These are phyloP conservation scores for Stomatorhinus walkeri DNA, from an alignment of 2,797 vertebrate genomes.

Conservation along the genomic window DNA sequence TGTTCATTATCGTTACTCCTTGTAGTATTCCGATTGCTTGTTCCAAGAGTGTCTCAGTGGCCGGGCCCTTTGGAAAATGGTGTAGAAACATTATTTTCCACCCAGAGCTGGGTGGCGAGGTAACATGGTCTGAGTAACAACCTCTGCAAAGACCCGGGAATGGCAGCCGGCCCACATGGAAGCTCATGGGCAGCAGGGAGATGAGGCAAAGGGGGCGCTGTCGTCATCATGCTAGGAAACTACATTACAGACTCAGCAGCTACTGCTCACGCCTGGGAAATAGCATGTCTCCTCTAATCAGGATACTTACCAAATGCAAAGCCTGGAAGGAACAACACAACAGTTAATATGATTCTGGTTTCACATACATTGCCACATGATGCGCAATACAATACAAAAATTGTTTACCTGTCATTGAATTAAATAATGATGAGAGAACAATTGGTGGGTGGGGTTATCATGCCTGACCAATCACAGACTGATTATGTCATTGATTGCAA, in stretches of 20 bases:
- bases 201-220: neutral
- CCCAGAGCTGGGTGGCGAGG: neutral
- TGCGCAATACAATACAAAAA: slow-evolving; percentile 13
- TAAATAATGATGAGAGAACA: neutral
- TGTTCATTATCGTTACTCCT: neutral
- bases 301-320: slow-evolving; percentile 39
- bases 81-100: neutral
- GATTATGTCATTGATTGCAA: neutral
- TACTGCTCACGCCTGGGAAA: slow-evolving; percentile 38
- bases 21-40: neutral
- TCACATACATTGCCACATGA: slow-evolving; percentile 21
- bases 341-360: slow-evolving; percentile 44
- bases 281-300: slow-evolving; percentile 54
- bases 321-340: slow-evolving; percentile 41
- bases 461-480: neutral
- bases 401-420: neutral
- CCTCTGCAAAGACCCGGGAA: neutral
- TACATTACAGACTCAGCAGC: neutral
- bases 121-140: neutral
- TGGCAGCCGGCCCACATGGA: slow-evolving; percentile 46
- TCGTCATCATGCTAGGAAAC: neutral
- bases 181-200: neutral
- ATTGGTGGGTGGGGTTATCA: neutral
- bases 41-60: neutral
- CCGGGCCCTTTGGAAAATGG: neutral